Conservation (phyloP, 2,797 vertebrate species). For the Acanthurus lineatus region DNA sequence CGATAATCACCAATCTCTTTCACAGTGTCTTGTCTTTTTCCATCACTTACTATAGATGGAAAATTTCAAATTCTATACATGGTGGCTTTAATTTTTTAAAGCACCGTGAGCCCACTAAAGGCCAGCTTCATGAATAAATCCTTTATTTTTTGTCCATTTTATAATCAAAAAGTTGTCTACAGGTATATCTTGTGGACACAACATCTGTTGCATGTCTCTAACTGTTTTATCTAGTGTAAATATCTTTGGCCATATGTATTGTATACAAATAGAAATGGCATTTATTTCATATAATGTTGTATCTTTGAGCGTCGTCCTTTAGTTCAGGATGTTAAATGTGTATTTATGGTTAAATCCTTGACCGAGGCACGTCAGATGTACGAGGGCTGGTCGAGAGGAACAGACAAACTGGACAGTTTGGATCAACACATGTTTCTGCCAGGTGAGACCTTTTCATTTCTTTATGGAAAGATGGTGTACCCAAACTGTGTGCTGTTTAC, state of each 20-base stretch:
- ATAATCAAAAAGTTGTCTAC: too few species aligned
- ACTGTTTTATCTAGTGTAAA: not conserved
- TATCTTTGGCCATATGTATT: not conserved
- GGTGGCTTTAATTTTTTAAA: not conserved
- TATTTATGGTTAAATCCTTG: conserved; percentile 62
- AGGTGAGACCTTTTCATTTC: conserved; percentile 85
- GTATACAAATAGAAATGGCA: not conserved
- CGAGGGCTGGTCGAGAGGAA: conserved; percentile 88
- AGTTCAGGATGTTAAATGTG: not conserved
- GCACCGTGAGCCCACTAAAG: too few species aligned
- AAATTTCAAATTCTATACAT: not conserved
- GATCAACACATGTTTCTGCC: conserved; percentile 87
- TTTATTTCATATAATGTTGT: too few species aligned
- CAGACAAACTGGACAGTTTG: conserved; percentile 86
- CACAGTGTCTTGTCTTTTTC: too few species aligned
- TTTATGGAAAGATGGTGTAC: not conserved
- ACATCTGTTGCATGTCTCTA: too few species aligned
- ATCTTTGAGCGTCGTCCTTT: not conserved
- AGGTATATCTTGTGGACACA: too few species aligned
- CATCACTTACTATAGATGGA: too few species aligned
- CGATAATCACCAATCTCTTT: too few species aligned
- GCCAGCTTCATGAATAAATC: too few species aligned
- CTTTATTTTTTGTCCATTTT: too few species aligned
- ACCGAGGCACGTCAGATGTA: conserved; percentile 86
- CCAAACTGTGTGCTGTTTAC: not conserved